Conservation (phyloP, 2,113 vertebrate genomes). For the Bos javanicus region DNA sequence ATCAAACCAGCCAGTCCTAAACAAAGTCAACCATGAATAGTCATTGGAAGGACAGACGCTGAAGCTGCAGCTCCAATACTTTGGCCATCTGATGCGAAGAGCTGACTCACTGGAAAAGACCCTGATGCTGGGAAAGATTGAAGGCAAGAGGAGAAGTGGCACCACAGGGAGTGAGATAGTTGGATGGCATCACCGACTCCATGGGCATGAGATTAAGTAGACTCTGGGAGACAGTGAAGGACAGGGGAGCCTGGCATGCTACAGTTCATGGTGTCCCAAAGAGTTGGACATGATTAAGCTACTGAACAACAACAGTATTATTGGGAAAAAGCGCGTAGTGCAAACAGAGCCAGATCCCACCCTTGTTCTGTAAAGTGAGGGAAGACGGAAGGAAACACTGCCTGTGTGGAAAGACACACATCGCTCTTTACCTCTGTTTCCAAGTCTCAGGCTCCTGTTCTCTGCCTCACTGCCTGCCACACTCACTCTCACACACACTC, state of each 20-base stretch:
- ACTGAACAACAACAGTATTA: background rate
- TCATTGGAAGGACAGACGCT: background rate
- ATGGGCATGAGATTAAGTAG: background rate
- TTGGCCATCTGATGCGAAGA: background rate
- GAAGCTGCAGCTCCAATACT: background rate
- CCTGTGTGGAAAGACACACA: background rate
- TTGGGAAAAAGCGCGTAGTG: background rate
- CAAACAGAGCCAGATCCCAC: background rate
- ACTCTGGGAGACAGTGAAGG: background rate
- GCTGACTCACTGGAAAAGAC: fast-evolving
- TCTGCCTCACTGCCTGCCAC: background rate
- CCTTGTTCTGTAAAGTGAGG: background rate
- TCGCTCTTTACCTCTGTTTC: background rate
- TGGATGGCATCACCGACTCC: background rate
- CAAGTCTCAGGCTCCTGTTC: background rate
- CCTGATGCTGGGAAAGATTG: background rate
- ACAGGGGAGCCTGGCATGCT: background rate
- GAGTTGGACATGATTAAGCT: fast-evolving
- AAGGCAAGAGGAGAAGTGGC: background rate
- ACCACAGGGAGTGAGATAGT: background rate
- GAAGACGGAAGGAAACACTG: no score
- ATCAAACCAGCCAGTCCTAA: no score
- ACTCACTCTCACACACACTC: no score
- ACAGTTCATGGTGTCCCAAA: background rate
- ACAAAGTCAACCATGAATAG: no score